Conservation (phyloP, 2,888 invertebrate genomes). For the Cerceris rybyensis region DNA sequence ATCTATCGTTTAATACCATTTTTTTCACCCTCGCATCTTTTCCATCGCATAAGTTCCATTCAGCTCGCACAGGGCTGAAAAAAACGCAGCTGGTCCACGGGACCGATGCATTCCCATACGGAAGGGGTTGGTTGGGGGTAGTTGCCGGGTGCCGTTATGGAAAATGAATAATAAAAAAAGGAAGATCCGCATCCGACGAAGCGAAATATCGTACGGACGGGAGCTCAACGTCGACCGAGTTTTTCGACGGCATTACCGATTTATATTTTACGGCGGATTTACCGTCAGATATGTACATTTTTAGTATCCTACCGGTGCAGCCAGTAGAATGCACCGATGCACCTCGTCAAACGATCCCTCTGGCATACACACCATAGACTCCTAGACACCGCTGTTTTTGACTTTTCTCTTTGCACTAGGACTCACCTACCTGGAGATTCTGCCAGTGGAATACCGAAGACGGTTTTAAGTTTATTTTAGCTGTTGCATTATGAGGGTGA, state of each 20-base stretch:
- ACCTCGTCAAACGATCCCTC: constrained; percentile 53
- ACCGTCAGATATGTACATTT: constrained; percentile 52
- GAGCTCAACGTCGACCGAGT: constrained; percentile 50
- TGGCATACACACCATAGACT: constrained; percentile 15
- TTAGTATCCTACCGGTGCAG: constrained; percentile 44
- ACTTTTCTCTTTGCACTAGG: constrained; percentile 30
- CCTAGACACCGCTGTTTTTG: constrained; percentile 34
- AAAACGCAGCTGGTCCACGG: not conserved
- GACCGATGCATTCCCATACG: not conserved
- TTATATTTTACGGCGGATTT: constrained; percentile 68
- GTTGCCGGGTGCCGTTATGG: not conserved
- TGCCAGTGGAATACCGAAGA: not conserved
- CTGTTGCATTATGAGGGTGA: no score
- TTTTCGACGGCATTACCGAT: constrained; percentile 65
- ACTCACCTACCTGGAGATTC: not conserved
- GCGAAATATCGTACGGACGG: constrained; percentile 41
- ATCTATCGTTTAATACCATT: no score
- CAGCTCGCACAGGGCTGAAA: no score
- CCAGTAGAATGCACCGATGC: constrained; percentile 45
- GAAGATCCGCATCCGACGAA: constrained; percentile 33
- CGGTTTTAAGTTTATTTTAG: no score
- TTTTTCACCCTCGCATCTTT: no score
- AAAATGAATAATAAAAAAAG: not conserved
- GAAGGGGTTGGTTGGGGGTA: not conserved
- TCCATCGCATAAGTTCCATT: no score